These are phyloP conservation scores for Leptinotarsa undecemlineata DNA, from an alignment of 1,140 invertebrate species.

Conservation along the genomic window DNA sequence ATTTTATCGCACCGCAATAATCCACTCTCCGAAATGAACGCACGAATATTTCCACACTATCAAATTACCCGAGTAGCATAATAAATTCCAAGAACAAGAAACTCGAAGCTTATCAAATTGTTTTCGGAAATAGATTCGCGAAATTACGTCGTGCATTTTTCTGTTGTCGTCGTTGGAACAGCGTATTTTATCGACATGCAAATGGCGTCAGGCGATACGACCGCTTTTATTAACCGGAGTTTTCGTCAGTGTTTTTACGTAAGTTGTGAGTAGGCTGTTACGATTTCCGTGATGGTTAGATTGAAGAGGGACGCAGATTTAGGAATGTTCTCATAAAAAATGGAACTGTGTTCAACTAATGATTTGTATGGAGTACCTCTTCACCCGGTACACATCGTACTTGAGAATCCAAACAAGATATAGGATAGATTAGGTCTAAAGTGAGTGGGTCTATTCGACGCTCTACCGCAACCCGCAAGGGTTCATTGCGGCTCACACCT, in stretches of 20 bases:
- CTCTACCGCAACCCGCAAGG: too few species aligned
- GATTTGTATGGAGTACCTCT: too few species aligned
- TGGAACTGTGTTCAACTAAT: too few species aligned
- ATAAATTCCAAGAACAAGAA: not conserved
- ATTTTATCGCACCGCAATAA: too few species aligned
- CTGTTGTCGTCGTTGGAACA: not conserved
- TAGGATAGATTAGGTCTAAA: too few species aligned
- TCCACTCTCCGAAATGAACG: too few species aligned
- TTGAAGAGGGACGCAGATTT: too few species aligned
- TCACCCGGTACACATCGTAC: too few species aligned
- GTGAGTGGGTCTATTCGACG: too few species aligned
- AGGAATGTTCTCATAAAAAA: too few species aligned
- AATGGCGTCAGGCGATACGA: not conserved
- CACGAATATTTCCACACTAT: not conserved
- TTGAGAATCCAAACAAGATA: too few species aligned
- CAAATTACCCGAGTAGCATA: not conserved
- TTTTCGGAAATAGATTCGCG: constrained; percentile 7
- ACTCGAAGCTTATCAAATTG: constrained; percentile 8
- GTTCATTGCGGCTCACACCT: too few species aligned
- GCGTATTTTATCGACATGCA: constrained; percentile 5
- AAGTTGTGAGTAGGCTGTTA: not conserved
- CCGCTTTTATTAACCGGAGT: not conserved
- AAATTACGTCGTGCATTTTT: not conserved
- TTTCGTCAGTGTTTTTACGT: not conserved
- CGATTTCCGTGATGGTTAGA: not conserved